Evolutionary conservation across 2,888 invertebrate species (phyloP).

Genomic region (Tetramorium bicarinatum): DNA sequence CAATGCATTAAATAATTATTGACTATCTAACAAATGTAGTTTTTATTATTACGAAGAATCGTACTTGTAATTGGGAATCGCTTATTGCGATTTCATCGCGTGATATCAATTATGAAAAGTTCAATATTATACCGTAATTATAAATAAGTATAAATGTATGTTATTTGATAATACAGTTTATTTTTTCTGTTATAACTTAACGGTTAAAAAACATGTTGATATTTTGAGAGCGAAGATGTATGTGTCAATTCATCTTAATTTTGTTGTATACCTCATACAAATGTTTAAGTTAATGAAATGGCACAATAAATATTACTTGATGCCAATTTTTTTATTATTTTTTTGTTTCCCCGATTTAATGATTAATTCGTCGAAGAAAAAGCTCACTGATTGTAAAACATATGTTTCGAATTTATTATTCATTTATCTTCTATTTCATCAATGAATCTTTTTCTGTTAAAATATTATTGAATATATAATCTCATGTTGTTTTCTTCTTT

Average conservation of each 20-base stretch:
- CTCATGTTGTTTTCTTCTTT: background rate
- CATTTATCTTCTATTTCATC: background rate
- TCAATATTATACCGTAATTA: background rate
- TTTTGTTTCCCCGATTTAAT: background rate
- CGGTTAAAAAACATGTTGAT: constrained; percentile 2
- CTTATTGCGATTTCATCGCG: constrained; percentile 43
- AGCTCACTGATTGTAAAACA: background rate
- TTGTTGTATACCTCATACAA: constrained; percentile 44
- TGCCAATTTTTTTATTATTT: constrained; percentile 55
- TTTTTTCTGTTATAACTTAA: constrained; percentile 42
- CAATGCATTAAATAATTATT: constrained; percentile 14
- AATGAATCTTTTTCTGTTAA: background rate
- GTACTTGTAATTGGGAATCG: constrained; percentile 43
- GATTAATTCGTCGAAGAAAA: background rate
- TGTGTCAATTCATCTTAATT: constrained; percentile 16
- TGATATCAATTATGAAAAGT: constrained; percentile 21
- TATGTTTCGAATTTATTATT: constrained; percentile 1
- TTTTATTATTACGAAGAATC: background rate
- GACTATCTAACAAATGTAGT: background rate
- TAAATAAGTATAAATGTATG: constrained; percentile 22
- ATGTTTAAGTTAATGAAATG: constrained; percentile 57
- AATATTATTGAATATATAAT: background rate
- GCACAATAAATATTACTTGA: constrained; percentile 71
- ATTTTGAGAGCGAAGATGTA: constrained; percentile 14
- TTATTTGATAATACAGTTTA: constrained; percentile 46